Base-by-base conservation (phyloP, 2,888 invertebrate species). In the Clusia tigrina region DNA sequence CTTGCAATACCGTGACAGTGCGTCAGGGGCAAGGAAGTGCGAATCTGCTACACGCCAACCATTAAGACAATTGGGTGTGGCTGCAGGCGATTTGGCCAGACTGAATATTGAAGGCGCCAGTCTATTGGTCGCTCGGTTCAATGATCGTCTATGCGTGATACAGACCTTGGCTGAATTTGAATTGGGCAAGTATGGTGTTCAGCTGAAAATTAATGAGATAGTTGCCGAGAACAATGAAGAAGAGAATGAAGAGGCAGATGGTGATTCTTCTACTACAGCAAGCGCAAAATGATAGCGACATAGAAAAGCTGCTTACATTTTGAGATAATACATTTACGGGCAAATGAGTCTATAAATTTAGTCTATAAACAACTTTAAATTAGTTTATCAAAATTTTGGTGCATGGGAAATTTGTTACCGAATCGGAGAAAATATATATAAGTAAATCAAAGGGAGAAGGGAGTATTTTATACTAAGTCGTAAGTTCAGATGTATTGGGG, bases 151-250 rank as follows among this genome's bases (percentile, higher is more conserved):
- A 15, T 62, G 62, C 46, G 53, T 54, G 6, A 22, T 17, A 1
- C n/a, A 42, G 17, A 58, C 57, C 1, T 12, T 51, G 32, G 52
- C 10, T 23, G 53, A 61, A n/a, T 61, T 56, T 20, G 22, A 56
- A 15, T 2, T 38, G 12, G 61, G 57, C 25, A 51, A 23, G 12
- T 22, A n/a, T 6, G 32, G 2, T 2, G 23, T 51, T 3, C 2
- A 20, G 22, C 48, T 5, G 3, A 42, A 15, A n/a, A 42, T 42
- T 17, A 15, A 6, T 42, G n/a, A 3, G n/a, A 42, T 42, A n/a
- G n/a, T 42, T 15, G 42, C 42, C 3, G n/a, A n/a, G n/a, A n/a
- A n/a, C n/a, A n/a, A n/a, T n/a, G n/a, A n/a, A n/a, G n/a, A n/a
- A n/a, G n/a, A n/a, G n/a, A 12, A 3, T 53, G 53, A 23, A 24